Percentiles rank a stretch among this genome's conserved stretches.
These are phyloP conservation scores for Ictalurus punctatus DNA, from an alignment of 2,113 vertebrate species.

Conservation along the genomic window DNA sequence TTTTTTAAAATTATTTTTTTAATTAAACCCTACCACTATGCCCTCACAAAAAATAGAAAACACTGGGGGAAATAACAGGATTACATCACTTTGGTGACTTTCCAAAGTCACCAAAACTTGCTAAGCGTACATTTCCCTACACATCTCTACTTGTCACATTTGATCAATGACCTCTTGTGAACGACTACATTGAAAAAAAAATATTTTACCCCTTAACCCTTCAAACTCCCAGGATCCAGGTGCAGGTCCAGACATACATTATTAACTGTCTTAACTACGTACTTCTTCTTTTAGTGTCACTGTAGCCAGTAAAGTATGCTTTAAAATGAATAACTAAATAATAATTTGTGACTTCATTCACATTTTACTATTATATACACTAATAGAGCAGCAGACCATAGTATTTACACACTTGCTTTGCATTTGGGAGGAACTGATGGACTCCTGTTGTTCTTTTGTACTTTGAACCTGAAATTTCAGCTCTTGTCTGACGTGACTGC, in stretches of 20 bases:
- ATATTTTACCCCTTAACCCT: neutral
- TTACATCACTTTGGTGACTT: no score
- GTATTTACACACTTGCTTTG: neutral
- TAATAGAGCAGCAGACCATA: neutral
- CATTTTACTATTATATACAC: neutral
- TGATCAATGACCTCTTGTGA: neutral
- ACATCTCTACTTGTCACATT: neutral
- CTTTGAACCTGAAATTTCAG: neutral
- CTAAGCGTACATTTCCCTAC: neutral
- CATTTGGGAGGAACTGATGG: no score
- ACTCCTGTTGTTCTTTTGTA: neutral
- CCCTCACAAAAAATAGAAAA: neutral
- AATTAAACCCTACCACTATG: neutral
- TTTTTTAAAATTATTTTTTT: neutral
- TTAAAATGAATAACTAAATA: neutral
- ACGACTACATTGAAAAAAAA: neutral
- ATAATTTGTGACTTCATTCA: neutral
- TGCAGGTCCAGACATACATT: neutral
- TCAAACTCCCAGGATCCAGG: neutral
- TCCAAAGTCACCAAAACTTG: neutral
- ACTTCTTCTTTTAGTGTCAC: neutral
- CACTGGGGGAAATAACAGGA: neutral
- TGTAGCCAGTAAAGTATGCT: no score
- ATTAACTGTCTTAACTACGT: neutral
- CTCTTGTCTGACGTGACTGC: neutral